Evolutionary conservation across 2,113 vertebrate species (phyloP).

Genomic region (Oreotrochilus melanogaster): DNA sequence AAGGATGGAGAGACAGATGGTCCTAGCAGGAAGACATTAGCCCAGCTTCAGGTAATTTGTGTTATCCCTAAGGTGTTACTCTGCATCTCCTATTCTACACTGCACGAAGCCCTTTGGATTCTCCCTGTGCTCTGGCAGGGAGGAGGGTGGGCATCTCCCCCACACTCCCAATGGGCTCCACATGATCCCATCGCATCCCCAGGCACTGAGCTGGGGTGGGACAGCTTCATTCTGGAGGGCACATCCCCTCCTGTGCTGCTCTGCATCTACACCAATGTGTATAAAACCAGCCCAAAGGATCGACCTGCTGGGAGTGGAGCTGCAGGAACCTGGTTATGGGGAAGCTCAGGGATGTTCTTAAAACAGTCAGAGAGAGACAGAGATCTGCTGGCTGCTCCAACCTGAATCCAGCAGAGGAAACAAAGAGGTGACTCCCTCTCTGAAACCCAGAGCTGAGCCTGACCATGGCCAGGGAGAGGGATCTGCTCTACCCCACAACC

Average conservation of each 20-base stretch:
- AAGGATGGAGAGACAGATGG: slow-evolving; percentile 15
- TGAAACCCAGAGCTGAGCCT: not conserved
- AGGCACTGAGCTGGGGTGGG: accelerated
- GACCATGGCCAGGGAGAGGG: not conserved
- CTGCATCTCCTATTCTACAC: not conserved
- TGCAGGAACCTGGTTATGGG: not conserved
- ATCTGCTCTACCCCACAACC: accelerated
- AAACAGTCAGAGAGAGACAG: not conserved
- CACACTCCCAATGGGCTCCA: accelerated
- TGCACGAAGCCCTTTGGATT: not conserved
- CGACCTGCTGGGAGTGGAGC: not conserved
- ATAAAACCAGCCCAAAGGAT: not conserved
- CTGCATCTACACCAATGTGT: accelerated
- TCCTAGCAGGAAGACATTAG: not conserved
- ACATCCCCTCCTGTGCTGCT: not conserved
- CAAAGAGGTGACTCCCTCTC: not conserved
- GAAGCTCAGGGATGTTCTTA: not conserved
- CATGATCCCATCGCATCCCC: accelerated
- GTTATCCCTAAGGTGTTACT: not conserved
- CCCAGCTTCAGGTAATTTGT: not conserved
- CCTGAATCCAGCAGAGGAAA: not conserved
- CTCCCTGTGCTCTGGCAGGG: accelerated
- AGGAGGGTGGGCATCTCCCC: not conserved
- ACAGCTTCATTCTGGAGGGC: not conserved
- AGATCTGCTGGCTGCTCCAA: not conserved